phyloP scores from a whole-genome alignment of 2,113 vertebrate species.

The Junco hyemalis region DNA sequence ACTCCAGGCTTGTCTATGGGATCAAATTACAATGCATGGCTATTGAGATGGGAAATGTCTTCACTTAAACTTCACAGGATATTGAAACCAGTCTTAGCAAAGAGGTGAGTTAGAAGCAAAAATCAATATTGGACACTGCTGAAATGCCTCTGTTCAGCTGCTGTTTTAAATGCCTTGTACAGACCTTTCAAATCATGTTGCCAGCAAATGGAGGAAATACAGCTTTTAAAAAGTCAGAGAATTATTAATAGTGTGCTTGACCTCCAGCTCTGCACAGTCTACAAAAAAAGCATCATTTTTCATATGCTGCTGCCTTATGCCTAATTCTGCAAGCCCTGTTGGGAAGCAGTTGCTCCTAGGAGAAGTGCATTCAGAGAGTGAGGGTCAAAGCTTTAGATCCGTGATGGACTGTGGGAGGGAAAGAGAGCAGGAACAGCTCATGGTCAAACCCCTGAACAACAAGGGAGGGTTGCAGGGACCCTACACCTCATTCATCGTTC shows the following conservation, averaged over 20 bases:
- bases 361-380: not conserved
- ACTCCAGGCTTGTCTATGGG: not conserved
- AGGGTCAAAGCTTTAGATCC: constrained; percentile 8
- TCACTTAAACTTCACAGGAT: constrained; percentile 45
- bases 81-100: constrained; percentile 44
- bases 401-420: not conserved
- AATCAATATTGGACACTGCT: constrained; percentile 46
- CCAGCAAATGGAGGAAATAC: constrained; percentile 49
- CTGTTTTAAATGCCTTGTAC: constrained; percentile 47
- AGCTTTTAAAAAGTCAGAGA: constrained; percentile 56
- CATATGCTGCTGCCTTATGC: constrained; percentile 3
- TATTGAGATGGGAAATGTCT: constrained; percentile 12
- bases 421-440: not conserved
- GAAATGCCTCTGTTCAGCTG: constrained; percentile 36
- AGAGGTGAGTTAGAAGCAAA: not conserved
- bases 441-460: not conserved
- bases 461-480: not conserved
- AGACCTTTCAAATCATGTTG: constrained; percentile 49
- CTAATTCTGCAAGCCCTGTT: not conserved
- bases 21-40: not conserved
- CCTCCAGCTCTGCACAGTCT: constrained; percentile 33
- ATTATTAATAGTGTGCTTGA: constrained; percentile 66
- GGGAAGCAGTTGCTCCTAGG: not conserved
- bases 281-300: constrained; percentile 42
- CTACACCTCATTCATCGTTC: not conserved